Conservation (phyloP, 2,888 invertebrate species). For the Rhamphomyia laevipes region DNA sequence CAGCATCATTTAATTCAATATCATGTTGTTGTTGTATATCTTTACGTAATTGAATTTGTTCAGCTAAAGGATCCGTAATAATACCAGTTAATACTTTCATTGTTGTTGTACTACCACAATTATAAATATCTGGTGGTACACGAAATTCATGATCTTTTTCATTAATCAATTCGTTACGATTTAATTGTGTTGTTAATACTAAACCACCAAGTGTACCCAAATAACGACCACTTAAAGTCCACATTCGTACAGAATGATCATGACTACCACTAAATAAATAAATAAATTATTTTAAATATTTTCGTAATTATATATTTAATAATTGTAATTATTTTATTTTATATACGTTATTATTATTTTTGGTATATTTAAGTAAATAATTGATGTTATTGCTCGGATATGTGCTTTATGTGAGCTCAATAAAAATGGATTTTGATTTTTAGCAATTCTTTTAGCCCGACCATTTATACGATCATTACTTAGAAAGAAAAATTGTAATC, state of each 20-base stretch:
- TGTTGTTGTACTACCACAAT: constrained; percentile 64
- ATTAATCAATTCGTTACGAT: constrained; percentile 25
- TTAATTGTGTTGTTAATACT: constrained; percentile 46
- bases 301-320: not conserved
- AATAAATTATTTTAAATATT: too few relatives aligned
- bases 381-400: constrained; percentile 49
- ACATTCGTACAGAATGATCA: constrained; percentile 62
- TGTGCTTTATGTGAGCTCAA: constrained; percentile 62
- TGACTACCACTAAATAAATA: constrained; percentile 45
- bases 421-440: constrained; percentile 48
- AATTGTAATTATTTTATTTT: not conserved
- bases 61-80: constrained; percentile 7
- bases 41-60: not conserved
- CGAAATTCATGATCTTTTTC: constrained; percentile 40
- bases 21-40: not conserved
- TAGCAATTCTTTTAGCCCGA: constrained; percentile 52
- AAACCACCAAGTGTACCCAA: constrained; percentile 65
- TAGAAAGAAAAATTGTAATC: constrained; percentile 61
- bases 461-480: constrained; percentile 54
- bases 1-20: constrained; percentile 25
- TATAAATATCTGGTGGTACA: constrained; percentile 61
- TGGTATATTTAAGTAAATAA: constrained; percentile 54
- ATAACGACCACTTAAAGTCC: constrained; percentile 59
- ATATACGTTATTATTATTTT: constrained; percentile 54
- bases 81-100: constrained; percentile 47